Conservation (phyloP, 2,888 invertebrate genomes). For the Entomobrya proxima region DNA sequence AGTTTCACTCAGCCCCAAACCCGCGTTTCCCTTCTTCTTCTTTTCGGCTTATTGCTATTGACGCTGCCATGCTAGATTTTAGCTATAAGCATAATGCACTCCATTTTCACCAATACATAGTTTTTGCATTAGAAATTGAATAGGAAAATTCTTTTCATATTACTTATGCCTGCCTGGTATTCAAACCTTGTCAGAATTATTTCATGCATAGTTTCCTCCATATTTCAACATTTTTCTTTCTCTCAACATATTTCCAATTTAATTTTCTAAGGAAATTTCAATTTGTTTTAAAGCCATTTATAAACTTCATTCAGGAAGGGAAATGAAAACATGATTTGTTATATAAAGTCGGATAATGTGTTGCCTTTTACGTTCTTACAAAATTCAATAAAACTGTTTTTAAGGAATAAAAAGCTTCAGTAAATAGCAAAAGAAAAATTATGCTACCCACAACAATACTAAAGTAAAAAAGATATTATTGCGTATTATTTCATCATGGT, state of each 20-base stretch:
- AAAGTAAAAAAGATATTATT: too few species aligned
- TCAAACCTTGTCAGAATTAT: slow-evolving; percentile 30
- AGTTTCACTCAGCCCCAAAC: slow-evolving; percentile 26
- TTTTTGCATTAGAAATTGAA: slow-evolving; percentile 26
- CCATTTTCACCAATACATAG: background rate
- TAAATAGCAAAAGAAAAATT: too few species aligned
- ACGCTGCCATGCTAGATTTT: too few species aligned
- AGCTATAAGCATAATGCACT: background rate
- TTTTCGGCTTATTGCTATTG: background rate
- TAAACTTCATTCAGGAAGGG: background rate
- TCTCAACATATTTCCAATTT: slow-evolving; percentile 9
- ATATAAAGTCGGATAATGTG: too few species aligned
- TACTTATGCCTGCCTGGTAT: background rate
- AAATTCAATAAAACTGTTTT: too few species aligned
- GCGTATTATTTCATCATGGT: too few species aligned
- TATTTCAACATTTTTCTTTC: background rate
- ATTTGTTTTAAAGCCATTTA: slow-evolving; percentile 12
- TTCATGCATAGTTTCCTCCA: slow-evolving; percentile 12
- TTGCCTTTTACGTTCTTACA: too few species aligned
- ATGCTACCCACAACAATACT: too few species aligned
- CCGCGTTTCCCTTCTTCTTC: too few species aligned
- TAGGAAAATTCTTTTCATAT: background rate
- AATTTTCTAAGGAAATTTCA: background rate
- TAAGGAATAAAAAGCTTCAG: too few species aligned
- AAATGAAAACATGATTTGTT: background rate